Percentiles rank a stretch among this genome's conserved stretches.
Evolutionary conservation across 1,140 invertebrate genomes (phyloP).

Genomic region (Antheraea pernyi): DNA sequence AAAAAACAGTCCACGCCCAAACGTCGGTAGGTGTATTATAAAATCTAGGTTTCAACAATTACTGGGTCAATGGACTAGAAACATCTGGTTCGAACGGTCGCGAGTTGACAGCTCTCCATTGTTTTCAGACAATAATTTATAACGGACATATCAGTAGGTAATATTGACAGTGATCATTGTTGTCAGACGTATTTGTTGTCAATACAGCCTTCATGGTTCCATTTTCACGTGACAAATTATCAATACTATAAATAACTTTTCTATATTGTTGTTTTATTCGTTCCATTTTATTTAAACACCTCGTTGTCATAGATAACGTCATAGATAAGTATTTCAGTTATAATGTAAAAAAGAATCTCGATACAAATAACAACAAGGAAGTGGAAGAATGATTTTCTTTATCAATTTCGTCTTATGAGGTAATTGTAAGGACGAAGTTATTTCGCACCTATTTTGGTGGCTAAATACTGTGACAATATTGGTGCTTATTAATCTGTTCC

Average conservation of each 20-base stretch:
- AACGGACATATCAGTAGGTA: background rate
- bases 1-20: background rate
- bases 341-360: too few species aligned
- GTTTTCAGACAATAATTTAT: background rate
- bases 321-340: too few species aligned
- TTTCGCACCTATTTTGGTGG: too few species aligned
- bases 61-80: constrained; percentile 7
- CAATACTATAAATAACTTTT: background rate
- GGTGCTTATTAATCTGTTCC: too few species aligned
- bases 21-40: background rate
- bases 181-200: background rate
- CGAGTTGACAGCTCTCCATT: background rate
- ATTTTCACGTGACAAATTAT: background rate
- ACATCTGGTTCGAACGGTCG: background rate
- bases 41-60: background rate
- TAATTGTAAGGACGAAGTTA: too few species aligned
- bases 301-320: background rate
- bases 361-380: background rate
- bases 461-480: too few species aligned
- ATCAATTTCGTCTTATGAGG: too few species aligned
- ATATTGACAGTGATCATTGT: background rate
- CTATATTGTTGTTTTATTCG: background rate
- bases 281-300: background rate
- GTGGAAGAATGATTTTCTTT: background rate
- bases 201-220: background rate